phyloP scores from a whole-genome alignment of 2,113 vertebrate genomes.

The Chrysochloris asiatica region DNA sequence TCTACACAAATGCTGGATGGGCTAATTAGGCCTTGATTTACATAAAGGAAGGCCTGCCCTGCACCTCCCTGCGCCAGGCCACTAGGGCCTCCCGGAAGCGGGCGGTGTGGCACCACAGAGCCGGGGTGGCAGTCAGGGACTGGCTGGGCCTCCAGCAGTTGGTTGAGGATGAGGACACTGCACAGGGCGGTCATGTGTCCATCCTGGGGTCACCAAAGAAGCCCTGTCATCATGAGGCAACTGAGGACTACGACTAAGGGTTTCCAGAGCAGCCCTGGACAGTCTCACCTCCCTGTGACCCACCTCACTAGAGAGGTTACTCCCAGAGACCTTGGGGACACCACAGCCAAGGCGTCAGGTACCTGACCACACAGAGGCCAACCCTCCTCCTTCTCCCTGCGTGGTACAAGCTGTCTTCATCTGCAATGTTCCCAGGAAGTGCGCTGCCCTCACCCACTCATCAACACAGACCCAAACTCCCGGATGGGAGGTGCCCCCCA shows the following conservation, averaged over 20 bases:
- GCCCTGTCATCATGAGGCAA: too few relatives aligned
- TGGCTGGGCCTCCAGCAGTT: neutral
- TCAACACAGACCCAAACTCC: neutral
- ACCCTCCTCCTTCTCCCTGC: rapidly evolving
- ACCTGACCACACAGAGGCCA: too few relatives aligned
- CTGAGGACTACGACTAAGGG: rapidly evolving
- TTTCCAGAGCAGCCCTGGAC: neutral
- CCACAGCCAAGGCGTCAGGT: too few relatives aligned
- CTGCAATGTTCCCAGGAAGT: neutral
- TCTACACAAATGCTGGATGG: constrained; percentile 82
- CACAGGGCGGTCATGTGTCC: rapidly evolving
- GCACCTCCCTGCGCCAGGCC: neutral
- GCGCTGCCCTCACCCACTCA: neutral
- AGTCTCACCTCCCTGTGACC: neutral
- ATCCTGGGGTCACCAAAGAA: too few relatives aligned
- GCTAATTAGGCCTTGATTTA: constrained; percentile 92
- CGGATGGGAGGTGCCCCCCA: neutral
- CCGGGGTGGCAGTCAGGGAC: neutral
- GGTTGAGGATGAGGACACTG: neutral
- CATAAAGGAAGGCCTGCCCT: constrained; percentile 75
- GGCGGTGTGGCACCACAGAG: neutral
- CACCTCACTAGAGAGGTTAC: neutral
- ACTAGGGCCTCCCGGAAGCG: neutral
- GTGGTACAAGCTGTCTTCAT: neutral
- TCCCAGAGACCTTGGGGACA: neutral